Evolutionary conservation across 2,113 vertebrate genomes (phyloP).

Genomic region (Cyanoderma ruficeps): DNA sequence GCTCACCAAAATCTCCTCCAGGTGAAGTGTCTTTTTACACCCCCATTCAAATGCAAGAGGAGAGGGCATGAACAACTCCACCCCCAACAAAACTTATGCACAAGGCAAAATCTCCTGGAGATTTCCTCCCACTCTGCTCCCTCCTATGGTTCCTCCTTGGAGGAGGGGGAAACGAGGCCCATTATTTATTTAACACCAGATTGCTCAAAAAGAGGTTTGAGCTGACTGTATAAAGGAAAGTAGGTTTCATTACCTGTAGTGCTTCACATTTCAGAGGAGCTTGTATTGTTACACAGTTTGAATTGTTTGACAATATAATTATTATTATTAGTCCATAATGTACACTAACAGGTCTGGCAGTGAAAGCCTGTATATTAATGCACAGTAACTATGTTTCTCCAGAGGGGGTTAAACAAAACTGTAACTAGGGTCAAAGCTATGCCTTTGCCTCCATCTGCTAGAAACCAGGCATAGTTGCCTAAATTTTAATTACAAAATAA

Average conservation of each 20-base stretch:
- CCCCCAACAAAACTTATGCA: not conserved
- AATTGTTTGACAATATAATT: constrained; percentile 70
- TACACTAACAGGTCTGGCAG: constrained; percentile 60
- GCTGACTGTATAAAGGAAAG: constrained; percentile 49
- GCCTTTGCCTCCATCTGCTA: constrained; percentile 44
- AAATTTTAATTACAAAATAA: constrained; percentile 61
- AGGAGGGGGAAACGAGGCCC: not conserved
- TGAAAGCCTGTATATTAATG: constrained; percentile 64
- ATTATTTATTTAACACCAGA: constrained; percentile 50
- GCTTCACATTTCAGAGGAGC: constrained; percentile 45
- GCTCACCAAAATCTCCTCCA: not conserved
- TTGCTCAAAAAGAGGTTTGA: constrained; percentile 39
- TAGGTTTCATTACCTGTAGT: constrained; percentile 54
- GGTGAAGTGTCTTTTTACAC: not conserved
- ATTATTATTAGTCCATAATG: constrained; percentile 65
- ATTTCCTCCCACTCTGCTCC: constrained; percentile 36
- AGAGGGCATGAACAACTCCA: not conserved
- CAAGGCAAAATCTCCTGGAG: not conserved
- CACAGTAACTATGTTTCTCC: constrained; percentile 47
- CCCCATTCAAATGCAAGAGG: not conserved
- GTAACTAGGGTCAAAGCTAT: constrained; percentile 47
- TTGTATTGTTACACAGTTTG: constrained; percentile 59
- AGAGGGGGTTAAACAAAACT: constrained; percentile 66
- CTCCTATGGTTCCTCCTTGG: not conserved
- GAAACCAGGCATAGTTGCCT: not conserved